Conservation (phyloP, 1,140 invertebrate species). For the Thereuonema tuberculata region DNA sequence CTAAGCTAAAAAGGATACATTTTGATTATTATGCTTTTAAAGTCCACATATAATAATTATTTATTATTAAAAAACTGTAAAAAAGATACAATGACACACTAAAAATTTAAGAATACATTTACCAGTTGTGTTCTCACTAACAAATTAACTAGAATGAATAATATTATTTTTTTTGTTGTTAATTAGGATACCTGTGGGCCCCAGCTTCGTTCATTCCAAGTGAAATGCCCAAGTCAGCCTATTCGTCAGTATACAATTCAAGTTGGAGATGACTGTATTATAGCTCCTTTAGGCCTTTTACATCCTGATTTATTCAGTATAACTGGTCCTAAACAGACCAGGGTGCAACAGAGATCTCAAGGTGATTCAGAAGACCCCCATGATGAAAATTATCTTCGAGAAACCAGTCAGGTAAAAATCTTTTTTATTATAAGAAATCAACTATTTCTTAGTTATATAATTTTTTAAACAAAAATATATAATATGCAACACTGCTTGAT, state of each 20-base stretch:
- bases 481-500: too few species aligned
- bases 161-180: conserved; percentile 9
- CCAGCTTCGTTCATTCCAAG: conserved; percentile 58
- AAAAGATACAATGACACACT: too few species aligned
- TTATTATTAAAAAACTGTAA: too few species aligned
- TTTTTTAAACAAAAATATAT: too few species aligned
- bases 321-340: conserved; percentile 50
- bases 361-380: conserved; percentile 86
- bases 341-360: conserved; percentile 55
- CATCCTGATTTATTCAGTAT: conserved; percentile 76
- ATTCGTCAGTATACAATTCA: conserved; percentile 59
- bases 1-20: too few species aligned
- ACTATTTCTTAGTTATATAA: too few species aligned
- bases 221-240: conserved; percentile 54
- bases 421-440: too few species aligned
- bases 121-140: too few species aligned
- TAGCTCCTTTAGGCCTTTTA: conserved; percentile 76
- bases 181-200: conserved; percentile 61
- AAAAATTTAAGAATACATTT: too few species aligned
- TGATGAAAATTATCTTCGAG: conserved; percentile 78
- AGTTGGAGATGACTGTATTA: conserved; percentile 84
- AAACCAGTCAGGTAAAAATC: conserved; percentile 46
- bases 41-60: too few species aligned
- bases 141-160: background rate
- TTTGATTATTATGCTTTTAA: too few species aligned